phyloP scores from a whole-genome alignment of 2,888 invertebrate genomes.

The Hylaea fasciaria region DNA sequence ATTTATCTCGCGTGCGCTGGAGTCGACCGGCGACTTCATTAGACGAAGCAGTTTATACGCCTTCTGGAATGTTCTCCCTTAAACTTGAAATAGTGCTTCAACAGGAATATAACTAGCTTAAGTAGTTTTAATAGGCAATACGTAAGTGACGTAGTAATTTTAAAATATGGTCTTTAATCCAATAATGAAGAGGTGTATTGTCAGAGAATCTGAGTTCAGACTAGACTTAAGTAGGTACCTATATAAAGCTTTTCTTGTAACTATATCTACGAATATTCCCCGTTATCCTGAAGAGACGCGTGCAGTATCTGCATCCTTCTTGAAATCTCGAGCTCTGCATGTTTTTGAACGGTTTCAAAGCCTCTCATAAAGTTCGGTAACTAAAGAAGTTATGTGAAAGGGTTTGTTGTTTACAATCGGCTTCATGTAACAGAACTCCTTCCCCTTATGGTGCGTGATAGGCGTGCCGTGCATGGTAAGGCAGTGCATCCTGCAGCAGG shows the following conservation, averaged over 20 bases:
- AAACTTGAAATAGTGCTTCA: conserved; percentile 9
- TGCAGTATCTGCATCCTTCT: neutral
- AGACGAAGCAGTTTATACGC: conserved; percentile 25
- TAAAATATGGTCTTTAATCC: too few species aligned
- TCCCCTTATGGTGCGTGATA: conserved; percentile 60
- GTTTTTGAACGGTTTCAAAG: conserved; percentile 21
- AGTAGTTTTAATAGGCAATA: too few species aligned
- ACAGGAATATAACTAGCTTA: neutral
- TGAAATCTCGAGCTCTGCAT: neutral
- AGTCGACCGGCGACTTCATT: conserved; percentile 31
- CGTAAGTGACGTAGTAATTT: too few species aligned
- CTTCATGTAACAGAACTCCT: conserved; percentile 61
- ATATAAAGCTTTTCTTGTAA: too few species aligned
- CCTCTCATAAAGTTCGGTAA: conserved; percentile 16
- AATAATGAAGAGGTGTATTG: too few species aligned
- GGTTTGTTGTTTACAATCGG: conserved; percentile 61
- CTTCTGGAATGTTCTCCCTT: conserved; percentile 31
- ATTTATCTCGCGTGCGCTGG: conserved; percentile 59
- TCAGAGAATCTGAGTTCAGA: too few species aligned
- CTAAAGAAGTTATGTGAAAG: conserved; percentile 49
- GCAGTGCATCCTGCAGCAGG: conserved; percentile 69
- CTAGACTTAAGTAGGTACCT: too few species aligned
- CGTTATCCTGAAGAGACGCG: neutral
- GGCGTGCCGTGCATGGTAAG: conserved; percentile 71
- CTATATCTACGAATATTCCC: too few species aligned